phyloP scores from a whole-genome alignment of 2,888 invertebrate species.

The Amiota communis region DNA sequence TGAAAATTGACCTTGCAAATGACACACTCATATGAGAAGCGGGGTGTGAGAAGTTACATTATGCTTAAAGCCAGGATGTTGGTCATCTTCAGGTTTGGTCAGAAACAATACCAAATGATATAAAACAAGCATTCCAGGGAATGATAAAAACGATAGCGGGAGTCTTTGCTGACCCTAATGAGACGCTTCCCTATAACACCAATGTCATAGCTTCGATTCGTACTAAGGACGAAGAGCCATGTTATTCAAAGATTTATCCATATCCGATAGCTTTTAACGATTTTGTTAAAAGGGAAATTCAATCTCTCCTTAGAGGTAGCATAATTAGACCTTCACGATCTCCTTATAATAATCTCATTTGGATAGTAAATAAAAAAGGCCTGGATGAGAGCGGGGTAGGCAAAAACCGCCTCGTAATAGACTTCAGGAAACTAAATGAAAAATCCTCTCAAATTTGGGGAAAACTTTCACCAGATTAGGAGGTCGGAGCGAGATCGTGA shows the following conservation, averaged over 20 bases:
- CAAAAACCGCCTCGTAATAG: constrained; percentile 66
- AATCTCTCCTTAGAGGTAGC: neutral
- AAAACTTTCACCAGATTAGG: constrained; percentile 68
- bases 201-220: constrained; percentile 19
- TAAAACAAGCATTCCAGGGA: neutral
- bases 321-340: neutral
- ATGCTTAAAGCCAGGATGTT: constrained; percentile 14
- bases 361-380: constrained; percentile 54
- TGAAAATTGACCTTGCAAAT: no score
- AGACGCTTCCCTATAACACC: no score
- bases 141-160: no score
- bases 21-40: constrained; percentile 33
- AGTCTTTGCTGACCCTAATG: no score
- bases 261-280: constrained; percentile 4
- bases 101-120: neutral
- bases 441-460: constrained; percentile 67
- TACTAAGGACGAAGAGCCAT: constrained; percentile 37
- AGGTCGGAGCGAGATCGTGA: constrained; percentile 53
- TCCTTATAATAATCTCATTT: neutral
- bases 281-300: constrained; percentile 38
- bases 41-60: constrained; percentile 26
- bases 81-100: neutral
- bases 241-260: constrained; percentile 38
- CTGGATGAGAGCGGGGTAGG: constrained; percentile 52
- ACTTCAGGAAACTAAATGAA: constrained; percentile 68